Evolutionary conservation across 2,797 vertebrate species (phyloP).

Genomic region (Sebastes cheni): DNA sequence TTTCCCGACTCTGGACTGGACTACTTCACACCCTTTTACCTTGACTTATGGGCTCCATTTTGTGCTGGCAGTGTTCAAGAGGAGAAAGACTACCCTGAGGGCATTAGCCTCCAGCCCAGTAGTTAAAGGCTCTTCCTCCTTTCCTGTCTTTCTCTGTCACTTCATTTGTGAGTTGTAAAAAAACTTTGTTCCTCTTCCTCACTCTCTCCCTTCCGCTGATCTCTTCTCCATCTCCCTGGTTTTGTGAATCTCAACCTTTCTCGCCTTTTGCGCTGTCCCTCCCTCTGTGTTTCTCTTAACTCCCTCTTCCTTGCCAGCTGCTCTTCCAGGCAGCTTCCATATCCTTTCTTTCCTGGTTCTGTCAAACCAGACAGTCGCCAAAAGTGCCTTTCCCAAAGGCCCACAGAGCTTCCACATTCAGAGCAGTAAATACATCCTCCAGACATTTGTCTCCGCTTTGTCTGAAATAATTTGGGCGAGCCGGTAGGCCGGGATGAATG

Average conservation of each 20-base stretch:
- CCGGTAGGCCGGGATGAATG: conserved; percentile 68
- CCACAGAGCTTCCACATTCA: conserved; percentile 45
- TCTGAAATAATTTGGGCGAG: conserved; percentile 80
- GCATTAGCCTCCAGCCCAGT: conserved; percentile 30
- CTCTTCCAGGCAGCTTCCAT: conserved; percentile 6
- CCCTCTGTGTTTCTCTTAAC: not conserved
- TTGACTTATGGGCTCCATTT: conserved; percentile 27
- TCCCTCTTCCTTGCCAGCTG: not conserved
- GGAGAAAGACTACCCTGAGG: conserved; percentile 20
- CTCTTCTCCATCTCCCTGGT: not conserved
- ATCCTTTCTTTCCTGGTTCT: conserved; percentile 12
- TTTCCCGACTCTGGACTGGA: not conserved
- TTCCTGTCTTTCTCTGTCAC: not conserved
- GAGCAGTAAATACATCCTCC: conserved; percentile 71
- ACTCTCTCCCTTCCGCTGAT: not conserved
- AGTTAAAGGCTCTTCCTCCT: not conserved
- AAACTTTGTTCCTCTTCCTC: not conserved
- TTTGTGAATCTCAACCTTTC: not conserved
- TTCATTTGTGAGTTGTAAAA: conserved; percentile 6
- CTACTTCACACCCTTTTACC: conserved; percentile 5
- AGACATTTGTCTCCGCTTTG: conserved; percentile 81
- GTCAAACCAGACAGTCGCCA: conserved; percentile 38
- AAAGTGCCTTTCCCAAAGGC: conserved; percentile 35
- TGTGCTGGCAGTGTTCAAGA: conserved; percentile 9
- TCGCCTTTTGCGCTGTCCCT: not conserved